These are phyloP conservation scores for Cladopsammia gracilis DNA, from an alignment of 64 coral and sea anemone genomes.

Conservation along the genomic window DNA sequence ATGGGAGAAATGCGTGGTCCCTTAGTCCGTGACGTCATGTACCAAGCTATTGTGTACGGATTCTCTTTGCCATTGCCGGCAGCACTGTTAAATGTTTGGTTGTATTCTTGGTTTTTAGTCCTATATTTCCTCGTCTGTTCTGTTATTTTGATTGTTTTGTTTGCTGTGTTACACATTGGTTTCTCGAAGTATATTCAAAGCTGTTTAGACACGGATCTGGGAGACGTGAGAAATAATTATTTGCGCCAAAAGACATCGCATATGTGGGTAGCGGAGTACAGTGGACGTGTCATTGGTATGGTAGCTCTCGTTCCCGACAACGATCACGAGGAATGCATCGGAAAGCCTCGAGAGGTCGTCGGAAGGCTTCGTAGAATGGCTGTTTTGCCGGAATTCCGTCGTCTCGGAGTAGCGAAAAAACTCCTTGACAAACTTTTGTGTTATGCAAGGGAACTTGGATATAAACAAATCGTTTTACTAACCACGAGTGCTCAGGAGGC, in stretches of 20 bases:
- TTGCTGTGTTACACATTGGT: constrained; percentile 19
- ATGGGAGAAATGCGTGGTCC: constrained; percentile 54
- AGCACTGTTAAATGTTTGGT: not conserved
- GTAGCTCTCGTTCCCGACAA: constrained; percentile 18
- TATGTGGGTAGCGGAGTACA: constrained; percentile 26
- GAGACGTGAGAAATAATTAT: not conserved
- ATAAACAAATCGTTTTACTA: constrained; percentile 13
- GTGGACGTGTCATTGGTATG: not conserved
- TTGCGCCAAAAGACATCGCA: not conserved
- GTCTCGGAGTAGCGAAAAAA: constrained; percentile 24
- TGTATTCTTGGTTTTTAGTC: not conserved
- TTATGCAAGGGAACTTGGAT: not conserved
- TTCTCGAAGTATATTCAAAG: constrained; percentile 25
- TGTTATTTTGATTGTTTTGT: not conserved
- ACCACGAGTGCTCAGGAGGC: constrained; percentile 41
- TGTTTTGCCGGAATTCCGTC: constrained; percentile 24
- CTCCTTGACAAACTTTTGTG: not conserved
- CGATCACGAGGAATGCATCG: constrained; percentile 1
- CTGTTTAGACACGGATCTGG: constrained; percentile 15
- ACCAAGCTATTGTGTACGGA: not conserved
- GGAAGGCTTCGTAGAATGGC: constrained; percentile 52
- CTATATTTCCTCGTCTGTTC: not conserved
- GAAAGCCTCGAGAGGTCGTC: not conserved
- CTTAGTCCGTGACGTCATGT: constrained; percentile 33
- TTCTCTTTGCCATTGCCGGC: not conserved